Evolutionary conservation across 2,797 vertebrate genomes (phyloP), one percentile per base, ranked within the genome.

Genomic region (Tenualosa thibaudeaui): DNA sequence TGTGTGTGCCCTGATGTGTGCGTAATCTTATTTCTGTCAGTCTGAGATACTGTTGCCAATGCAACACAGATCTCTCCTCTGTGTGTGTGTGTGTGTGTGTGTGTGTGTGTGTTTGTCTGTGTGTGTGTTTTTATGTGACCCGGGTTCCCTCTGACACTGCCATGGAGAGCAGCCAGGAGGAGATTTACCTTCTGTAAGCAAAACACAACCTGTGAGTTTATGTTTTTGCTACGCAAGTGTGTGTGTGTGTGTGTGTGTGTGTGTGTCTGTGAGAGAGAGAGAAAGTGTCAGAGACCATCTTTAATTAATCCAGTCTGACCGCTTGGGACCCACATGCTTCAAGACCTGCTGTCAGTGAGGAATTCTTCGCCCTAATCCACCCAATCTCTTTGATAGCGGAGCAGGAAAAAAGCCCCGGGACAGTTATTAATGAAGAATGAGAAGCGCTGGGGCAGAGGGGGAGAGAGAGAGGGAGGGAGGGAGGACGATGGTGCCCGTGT

Each of bases 211-310:
- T 71, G 12, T 71, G 31, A 3, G 31, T 40, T 71, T 65, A 65
- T 65, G 13, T 75, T 75, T 75, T 75, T 62, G 60, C 9, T 10
- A 62, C 24, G 10, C 51, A 15, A 68, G 53, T 24, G 19, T 62
- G 19, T 62, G 58, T 62, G 58, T 62, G 58, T 62, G 65, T 71
- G 31, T 71, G 53, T 24, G 19, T 62, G 19, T 62, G 58, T 62
- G 58, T 62, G 58, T 62, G 65, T 71, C 26, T 71, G 88, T 92
- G 90, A 37, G 62, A 54, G 31, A 88, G 50, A 86, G 24, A 46
- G 50, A 81, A 26, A 81, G 68, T 81, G 54, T 88, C 83, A 75
- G 87, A 40, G 84, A 43, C 37, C 65, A 24, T 54, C 31, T 84
- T 85, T 51, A 82, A 87, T 88, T 85, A 84, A 86, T 87, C 78